These are phyloP conservation scores for Nomia melanderi DNA, from an alignment of 1,140 invertebrate genomes.

Conservation along the genomic window DNA sequence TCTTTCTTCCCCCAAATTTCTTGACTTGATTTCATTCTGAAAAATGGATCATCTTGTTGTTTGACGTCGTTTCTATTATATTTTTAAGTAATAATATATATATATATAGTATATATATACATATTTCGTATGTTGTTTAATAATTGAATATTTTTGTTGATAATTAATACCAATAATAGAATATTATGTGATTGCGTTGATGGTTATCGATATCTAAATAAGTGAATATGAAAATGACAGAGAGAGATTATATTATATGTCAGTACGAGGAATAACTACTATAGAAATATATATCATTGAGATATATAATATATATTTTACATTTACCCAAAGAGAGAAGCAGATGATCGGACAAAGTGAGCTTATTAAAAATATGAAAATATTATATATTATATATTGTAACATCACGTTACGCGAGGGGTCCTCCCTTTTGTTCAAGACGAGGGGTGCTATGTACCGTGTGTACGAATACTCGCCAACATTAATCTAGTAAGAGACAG, in stretches of 20 bases:
- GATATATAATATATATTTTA: conserved; percentile 71
- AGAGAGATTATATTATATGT: conserved; percentile 73
- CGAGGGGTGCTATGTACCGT: conserved; percentile 60
- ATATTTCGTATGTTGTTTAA: conserved; percentile 71
- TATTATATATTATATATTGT: conserved; percentile 61
- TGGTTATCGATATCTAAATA: conserved; percentile 64
- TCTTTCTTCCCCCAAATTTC: conserved; percentile 2
- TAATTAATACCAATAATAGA: conserved; percentile 68
- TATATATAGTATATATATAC: conserved; percentile 39
- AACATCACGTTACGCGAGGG: conserved; percentile 56
- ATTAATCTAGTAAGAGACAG: conserved; percentile 59
- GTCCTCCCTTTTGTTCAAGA: conserved; percentile 51
- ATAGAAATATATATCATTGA: conserved; percentile 55
- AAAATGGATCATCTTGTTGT: conserved; percentile 77
- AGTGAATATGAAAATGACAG: conserved; percentile 58
- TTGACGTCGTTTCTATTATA: conserved; percentile 69
- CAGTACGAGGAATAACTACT: conserved; percentile 43
- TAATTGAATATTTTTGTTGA: conserved; percentile 71
- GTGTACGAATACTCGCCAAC: conserved; percentile 64
- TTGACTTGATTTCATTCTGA: conserved; percentile 78
- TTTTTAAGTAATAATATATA: conserved; percentile 65
- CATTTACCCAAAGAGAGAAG: conserved; percentile 76
- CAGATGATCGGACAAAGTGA: conserved; percentile 61
- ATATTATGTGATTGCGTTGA: conserved; percentile 70
- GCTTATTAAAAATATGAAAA: conserved; percentile 65